Evolutionary conservation across 2,888 invertebrate genomes (phyloP).

Genomic region (Orchesella flavescens): DNA sequence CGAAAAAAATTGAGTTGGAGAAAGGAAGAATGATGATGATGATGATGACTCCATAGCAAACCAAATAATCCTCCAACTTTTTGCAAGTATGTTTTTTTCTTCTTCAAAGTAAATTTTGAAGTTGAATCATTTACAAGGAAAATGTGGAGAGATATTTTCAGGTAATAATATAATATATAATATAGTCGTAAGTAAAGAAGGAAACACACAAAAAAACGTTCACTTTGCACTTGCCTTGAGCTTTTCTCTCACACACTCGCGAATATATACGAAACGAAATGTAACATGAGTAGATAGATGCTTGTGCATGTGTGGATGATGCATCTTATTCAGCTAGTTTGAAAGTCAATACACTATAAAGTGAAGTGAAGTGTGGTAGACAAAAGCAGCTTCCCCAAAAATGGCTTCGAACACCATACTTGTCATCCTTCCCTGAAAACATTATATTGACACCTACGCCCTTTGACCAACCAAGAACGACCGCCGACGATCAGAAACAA

Average conservation of each 20-base stretch:
- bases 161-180: neutral
- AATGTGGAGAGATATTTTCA: neutral
- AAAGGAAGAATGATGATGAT: no score
- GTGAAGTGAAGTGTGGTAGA: slow-evolving; percentile 37
- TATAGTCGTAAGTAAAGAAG: neutral
- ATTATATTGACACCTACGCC: slow-evolving; percentile 66
- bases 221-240: neutral
- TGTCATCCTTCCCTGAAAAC: slow-evolving; percentile 66
- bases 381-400: slow-evolving; percentile 64
- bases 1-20: no score
- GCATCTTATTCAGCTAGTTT: neutral
- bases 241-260: neutral
- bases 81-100: no score
- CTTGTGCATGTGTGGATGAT: neutral
- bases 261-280: neutral
- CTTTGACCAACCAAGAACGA: slow-evolving; percentile 56
- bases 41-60: no score
- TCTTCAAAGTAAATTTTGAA: neutral
- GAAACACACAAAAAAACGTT: neutral
- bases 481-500: slow-evolving; percentile 10
- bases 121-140: neutral
- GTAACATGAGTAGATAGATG: neutral
- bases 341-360: slow-evolving; percentile 57
- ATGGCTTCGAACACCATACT: slow-evolving; percentile 64
- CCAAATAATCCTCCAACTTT: no score